Evolutionary conservation across 2,113 vertebrate genomes (phyloP).

Genomic region (Alethe castanea): DNA sequence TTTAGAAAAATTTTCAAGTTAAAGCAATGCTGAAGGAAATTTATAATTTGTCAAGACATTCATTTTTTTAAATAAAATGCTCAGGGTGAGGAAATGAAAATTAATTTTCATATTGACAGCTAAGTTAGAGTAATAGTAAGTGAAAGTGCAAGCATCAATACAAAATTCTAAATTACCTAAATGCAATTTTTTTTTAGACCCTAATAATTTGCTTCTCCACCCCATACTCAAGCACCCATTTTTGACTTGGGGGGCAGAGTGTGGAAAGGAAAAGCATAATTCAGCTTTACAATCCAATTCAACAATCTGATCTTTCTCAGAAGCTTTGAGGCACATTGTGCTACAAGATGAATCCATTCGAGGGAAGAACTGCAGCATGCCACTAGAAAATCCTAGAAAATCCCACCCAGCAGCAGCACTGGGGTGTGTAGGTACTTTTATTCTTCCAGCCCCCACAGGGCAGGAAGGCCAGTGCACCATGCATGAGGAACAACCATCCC

Average conservation of each 20-base stretch:
- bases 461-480: not conserved
- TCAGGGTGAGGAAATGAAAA: not conserved
- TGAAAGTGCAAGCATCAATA: not conserved
- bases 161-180: not conserved
- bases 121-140: not conserved
- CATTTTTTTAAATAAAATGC: not conserved
- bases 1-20: not conserved
- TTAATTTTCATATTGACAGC: not conserved
- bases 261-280: not conserved
- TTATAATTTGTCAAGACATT: conserved; percentile 2
- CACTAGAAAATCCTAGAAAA: not conserved
- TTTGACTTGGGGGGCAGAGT: not conserved
- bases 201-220: not conserved
- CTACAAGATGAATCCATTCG: not conserved
- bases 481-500: not conserved
- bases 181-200: not conserved
- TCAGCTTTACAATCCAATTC: not conserved
- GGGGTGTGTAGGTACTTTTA: not conserved
- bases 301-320: not conserved
- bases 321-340: not conserved
- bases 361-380: not conserved
- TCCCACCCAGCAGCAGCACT: not conserved
- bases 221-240: not conserved
- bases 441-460: not conserved
- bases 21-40: not conserved